Conservation (phyloP, 2,113 vertebrate genomes). For the Arvicanthis niloticus region DNA sequence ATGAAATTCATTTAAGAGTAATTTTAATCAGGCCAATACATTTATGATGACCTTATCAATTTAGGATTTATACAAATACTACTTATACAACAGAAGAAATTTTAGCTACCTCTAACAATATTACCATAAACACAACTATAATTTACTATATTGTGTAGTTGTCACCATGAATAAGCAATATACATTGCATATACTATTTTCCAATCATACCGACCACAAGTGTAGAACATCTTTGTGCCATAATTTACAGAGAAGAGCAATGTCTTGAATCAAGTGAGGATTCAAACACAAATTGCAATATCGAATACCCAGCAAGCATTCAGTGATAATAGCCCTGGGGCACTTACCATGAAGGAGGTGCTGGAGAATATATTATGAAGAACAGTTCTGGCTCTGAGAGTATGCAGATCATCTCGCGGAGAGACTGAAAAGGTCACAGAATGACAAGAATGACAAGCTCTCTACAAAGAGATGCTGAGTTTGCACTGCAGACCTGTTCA, state of each 20-base stretch:
- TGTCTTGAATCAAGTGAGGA: background rate
- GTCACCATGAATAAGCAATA: background rate
- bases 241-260: background rate
- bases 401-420: background rate
- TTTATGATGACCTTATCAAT: background rate
- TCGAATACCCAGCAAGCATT: background rate
- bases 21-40: background rate
- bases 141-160: no score
- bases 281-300: background rate
- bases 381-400: background rate
- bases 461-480: fast-evolving
- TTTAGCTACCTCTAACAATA: constrained; percentile 13
- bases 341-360: background rate
- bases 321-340: background rate
- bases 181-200: background rate
- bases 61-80: constrained; percentile 11
- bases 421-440: background rate
- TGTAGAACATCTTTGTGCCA: background rate
- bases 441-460: background rate
- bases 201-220: no score
- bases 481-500: background rate
- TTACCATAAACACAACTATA: background rate
- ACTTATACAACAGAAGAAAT: background rate
- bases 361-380: background rate
- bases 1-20: background rate